These are phyloP conservation scores for Callinectes sapidus DNA, from an alignment of 2,888 invertebrate species.

Conservation along the genomic window DNA sequence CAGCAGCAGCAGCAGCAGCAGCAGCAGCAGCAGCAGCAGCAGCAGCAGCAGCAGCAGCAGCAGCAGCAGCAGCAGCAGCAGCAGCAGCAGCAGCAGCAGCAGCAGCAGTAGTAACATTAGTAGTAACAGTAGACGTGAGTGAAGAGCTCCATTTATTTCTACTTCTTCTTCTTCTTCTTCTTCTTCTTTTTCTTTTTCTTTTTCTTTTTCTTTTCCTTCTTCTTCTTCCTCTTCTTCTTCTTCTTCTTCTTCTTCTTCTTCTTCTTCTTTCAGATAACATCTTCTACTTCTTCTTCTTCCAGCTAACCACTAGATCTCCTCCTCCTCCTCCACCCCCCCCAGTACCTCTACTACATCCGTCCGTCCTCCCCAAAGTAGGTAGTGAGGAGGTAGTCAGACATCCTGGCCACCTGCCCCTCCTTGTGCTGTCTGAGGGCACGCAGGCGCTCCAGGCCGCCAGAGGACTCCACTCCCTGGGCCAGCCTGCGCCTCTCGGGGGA, in stretches of 20 bases:
- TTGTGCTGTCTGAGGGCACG: slow-evolving; percentile 2
- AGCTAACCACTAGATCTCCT: neutral
- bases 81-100: too few relatives aligned
- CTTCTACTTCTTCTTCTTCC: neutral
- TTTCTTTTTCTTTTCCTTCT: neutral
- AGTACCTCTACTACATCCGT: neutral
- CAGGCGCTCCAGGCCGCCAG: slow-evolving; percentile 36
- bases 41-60: too few relatives aligned
- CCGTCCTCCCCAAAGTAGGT: slow-evolving; percentile 41
- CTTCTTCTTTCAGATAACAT: neutral
- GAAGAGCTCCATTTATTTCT: too few relatives aligned
- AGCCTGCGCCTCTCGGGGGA: neutral
- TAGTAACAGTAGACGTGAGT: too few relatives aligned
- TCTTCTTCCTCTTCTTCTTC: neutral
- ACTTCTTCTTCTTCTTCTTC: neutral
- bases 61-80: too few relatives aligned
- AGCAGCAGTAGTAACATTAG: too few relatives aligned
- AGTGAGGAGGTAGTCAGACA: slow-evolving; percentile 41
- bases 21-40: too few relatives aligned
- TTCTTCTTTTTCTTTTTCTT: too few relatives aligned
- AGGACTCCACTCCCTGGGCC: slow-evolving; percentile 22
- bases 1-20: too few relatives aligned
- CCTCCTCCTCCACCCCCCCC: neutral
- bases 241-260: too few relatives aligned
- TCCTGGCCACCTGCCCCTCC: slow-evolving; percentile 48